phyloP scores from a whole-genome alignment of 2,113 vertebrate genomes.

The Corythaeola cristata region DNA sequence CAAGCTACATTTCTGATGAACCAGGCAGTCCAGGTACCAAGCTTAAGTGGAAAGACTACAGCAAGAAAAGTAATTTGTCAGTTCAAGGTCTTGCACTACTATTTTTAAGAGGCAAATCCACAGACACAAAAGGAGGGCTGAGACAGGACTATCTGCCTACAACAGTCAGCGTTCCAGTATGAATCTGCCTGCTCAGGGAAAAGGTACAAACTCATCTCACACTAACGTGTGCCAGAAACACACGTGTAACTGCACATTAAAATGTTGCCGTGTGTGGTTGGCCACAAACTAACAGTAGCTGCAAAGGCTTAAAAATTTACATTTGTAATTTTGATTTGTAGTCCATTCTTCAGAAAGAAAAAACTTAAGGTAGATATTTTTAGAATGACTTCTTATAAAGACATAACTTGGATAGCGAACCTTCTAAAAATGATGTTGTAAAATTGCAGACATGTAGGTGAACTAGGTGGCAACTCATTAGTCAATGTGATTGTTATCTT shows the following conservation, averaged over 20 bases:
- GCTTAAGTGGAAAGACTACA: not conserved
- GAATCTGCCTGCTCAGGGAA: not conserved
- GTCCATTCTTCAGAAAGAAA: not conserved
- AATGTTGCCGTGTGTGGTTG: not conserved
- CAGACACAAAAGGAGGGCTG: not conserved
- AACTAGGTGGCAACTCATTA: constrained; percentile 89
- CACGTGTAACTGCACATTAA: not conserved
- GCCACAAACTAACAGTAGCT: accelerated
- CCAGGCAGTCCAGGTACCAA: not conserved
- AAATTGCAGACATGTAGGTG: constrained; percentile 92
- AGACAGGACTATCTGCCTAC: not conserved
- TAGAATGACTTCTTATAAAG: not conserved
- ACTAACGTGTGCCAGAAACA: not conserved
- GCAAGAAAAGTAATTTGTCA: not conserved
- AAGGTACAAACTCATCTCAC: not conserved
- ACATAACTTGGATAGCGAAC: constrained; percentile 57
- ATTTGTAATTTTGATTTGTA: not conserved
- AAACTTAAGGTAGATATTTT: not conserved
- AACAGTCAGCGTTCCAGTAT: not conserved
- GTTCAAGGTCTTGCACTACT: not conserved
- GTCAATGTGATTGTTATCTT: constrained; percentile 87
- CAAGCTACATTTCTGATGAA: not conserved
- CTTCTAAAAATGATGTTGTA: constrained; percentile 95
- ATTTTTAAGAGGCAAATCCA: not conserved
- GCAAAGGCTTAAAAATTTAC: not conserved